Conservation (phyloP, 2,797 vertebrate genomes). For the Triplophysa yarkandensis region DNA sequence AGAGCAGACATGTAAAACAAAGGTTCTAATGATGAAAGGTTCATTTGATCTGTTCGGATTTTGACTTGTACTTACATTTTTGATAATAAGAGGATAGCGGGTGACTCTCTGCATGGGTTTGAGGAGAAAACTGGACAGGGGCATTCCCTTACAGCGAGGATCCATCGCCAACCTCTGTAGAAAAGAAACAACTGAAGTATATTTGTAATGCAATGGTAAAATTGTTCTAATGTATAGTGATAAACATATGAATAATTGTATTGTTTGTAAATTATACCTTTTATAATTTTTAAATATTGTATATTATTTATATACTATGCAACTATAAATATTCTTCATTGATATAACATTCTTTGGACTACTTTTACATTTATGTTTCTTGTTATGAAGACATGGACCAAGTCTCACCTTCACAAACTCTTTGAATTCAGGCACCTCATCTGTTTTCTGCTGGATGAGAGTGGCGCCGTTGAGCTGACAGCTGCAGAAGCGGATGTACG, state of each 20-base stretch:
- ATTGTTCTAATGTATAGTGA: too few relatives aligned
- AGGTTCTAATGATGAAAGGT: too few relatives aligned
- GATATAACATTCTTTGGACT: too few relatives aligned
- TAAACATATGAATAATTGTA: too few relatives aligned
- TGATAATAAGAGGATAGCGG: conserved; percentile 96
- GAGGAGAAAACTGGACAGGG: conserved; percentile 95
- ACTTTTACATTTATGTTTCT: too few relatives aligned
- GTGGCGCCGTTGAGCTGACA: conserved; percentile 97
- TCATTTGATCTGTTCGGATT: neutral
- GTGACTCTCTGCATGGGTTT: conserved; percentile 99
- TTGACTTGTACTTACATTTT: conserved; percentile 79
- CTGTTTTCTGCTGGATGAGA: conserved; percentile 96
- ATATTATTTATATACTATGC: too few relatives aligned
- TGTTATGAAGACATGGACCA: too few relatives aligned
- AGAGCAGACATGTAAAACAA: neutral
- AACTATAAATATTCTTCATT: too few relatives aligned
- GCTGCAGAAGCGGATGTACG: conserved; percentile 97
- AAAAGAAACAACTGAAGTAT: too few relatives aligned
- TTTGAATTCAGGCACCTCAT: conserved; percentile 94
- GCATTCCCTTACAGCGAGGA: conserved; percentile 96
- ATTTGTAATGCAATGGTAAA: too few relatives aligned
- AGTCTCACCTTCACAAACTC: conserved; percentile 91
- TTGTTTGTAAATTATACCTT: too few relatives aligned
- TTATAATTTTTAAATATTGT: too few relatives aligned
- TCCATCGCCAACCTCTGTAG: conserved; percentile 95